Conservation (phyloP, 2,797 vertebrate species). For the Rhyacichthys aspro region DNA sequence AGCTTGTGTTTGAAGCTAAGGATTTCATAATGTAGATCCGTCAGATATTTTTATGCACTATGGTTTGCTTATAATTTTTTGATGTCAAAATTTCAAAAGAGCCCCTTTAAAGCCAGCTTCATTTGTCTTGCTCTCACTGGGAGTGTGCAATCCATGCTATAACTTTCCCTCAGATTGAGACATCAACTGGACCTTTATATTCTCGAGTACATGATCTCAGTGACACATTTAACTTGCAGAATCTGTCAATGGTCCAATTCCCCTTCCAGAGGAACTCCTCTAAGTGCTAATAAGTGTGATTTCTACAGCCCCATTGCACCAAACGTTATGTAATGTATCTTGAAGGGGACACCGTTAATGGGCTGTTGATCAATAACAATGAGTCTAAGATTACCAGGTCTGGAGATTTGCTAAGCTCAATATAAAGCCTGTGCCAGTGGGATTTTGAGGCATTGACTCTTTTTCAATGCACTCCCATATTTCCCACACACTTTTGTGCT, state of each 20-base stretch:
- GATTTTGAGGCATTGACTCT: conserved; percentile 3
- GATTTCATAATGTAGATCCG: too few relatives aligned
- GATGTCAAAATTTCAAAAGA: conserved; percentile 15
- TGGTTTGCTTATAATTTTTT: too few relatives aligned
- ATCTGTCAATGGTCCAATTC: conserved; percentile 7
- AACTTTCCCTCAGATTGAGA: conserved; percentile 12
- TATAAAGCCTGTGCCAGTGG: conserved; percentile 12
- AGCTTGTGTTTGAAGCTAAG: too few relatives aligned
- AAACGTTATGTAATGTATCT: conserved; percentile 34
- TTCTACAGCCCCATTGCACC: conserved; percentile 29
- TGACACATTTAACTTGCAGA: conserved; percentile 31
- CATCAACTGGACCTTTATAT: conserved; percentile 22
- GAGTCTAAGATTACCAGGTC: conserved; percentile 14
- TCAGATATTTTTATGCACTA: too few relatives aligned
- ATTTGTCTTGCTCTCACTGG: conserved; percentile 23
- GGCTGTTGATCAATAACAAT: conserved; percentile 43
- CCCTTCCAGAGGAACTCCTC: conserved; percentile 26
- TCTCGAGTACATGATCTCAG: conserved; percentile 9
- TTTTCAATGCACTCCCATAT: neutral
- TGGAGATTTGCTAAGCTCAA: conserved; percentile 17
- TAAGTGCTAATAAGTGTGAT: conserved; percentile 7
- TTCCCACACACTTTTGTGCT: neutral
- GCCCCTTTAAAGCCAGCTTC: conserved; percentile 10
- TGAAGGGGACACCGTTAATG: conserved; percentile 28
- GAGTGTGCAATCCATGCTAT: neutral